A percentile compares a stretch with the other conserved stretches of the same genome.
Conservation (phyloP, 2,888 invertebrate species). For the Gryllus longicercus region DNA sequence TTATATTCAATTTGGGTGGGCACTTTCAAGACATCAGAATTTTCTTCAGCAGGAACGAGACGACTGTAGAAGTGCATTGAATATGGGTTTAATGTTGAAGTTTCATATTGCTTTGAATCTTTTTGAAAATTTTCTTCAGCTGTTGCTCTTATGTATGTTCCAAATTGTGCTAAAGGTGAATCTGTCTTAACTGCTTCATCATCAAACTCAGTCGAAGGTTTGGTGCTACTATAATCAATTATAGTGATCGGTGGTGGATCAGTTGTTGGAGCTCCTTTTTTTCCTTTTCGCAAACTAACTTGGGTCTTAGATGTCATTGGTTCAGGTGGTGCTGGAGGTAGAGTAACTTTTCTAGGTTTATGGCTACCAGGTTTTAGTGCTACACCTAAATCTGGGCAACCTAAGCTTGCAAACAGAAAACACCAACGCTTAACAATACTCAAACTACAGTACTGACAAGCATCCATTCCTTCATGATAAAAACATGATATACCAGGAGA, state of each 20-base stretch:
- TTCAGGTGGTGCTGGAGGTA: background rate
- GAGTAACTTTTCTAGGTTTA: background rate
- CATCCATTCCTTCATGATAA: constrained; percentile 22
- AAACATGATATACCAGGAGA: background rate
- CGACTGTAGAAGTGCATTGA: no score
- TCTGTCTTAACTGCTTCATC: background rate
- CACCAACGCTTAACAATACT: constrained; percentile 18
- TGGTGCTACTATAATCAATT: background rate
- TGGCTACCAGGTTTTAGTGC: constrained; percentile 4
- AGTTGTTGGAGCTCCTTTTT: background rate
- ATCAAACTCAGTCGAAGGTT: background rate
- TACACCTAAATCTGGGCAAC: constrained; percentile 18
- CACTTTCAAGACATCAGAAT: no score
- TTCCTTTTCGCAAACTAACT: background rate
- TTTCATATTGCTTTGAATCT: no score
- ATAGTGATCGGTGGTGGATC: background rate
- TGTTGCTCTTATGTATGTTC: background rate
- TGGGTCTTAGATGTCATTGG: background rate
- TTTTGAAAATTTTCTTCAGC: no score
- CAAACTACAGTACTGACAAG: constrained; percentile 19
- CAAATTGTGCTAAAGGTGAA: constrained; percentile 3
- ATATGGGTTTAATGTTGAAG: no score
- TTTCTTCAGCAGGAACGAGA: no score
- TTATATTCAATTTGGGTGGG: no score
- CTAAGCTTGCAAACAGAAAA: constrained; percentile 1